Evolutionary conservation across 2,888 invertebrate species (phyloP).

Genomic region (Ophonus ardosiacus): DNA sequence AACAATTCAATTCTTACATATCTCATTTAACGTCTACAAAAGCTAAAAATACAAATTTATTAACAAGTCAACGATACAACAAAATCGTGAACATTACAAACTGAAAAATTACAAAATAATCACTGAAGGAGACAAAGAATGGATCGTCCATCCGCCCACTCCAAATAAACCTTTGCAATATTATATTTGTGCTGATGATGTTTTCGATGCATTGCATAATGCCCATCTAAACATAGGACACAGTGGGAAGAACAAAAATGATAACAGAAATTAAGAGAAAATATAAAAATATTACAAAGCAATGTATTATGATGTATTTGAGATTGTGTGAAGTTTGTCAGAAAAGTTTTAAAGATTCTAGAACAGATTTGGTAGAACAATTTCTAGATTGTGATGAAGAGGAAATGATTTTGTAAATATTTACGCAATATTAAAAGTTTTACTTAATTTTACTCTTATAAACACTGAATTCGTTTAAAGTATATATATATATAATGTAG

Average conservation of each 20-base stretch:
- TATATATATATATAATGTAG: no score
- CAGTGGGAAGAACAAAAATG: constrained; percentile 15
- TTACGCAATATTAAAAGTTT: no score
- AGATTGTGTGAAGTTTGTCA: constrained; percentile 24
- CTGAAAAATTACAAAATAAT: not conserved
- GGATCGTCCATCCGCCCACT: constrained; percentile 1
- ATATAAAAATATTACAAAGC: constrained; percentile 17
- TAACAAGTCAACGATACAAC: not conserved
- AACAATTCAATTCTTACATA: not conserved
- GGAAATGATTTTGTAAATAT: not conserved
- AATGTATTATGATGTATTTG: constrained; percentile 23
- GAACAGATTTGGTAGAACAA: not conserved
- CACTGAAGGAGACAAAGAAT: not conserved
- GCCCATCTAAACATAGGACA: not conserved
- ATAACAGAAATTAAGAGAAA: constrained; percentile 4
- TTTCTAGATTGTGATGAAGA: not conserved
- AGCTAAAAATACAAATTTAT: not conserved
- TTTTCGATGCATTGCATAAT: constrained; percentile 12
- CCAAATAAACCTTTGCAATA: not conserved
- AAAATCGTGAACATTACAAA: not conserved
- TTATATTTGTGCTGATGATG: constrained; percentile 13
- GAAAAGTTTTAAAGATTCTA: constrained; percentile 15
- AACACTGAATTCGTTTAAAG: no score
- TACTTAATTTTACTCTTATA: not conserved
- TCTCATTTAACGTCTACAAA: not conserved